Evolutionary conservation across 2,113 vertebrate species (phyloP), one percentile per base, ranked within the genome.

Genomic region (Carassius auratus): DNA sequence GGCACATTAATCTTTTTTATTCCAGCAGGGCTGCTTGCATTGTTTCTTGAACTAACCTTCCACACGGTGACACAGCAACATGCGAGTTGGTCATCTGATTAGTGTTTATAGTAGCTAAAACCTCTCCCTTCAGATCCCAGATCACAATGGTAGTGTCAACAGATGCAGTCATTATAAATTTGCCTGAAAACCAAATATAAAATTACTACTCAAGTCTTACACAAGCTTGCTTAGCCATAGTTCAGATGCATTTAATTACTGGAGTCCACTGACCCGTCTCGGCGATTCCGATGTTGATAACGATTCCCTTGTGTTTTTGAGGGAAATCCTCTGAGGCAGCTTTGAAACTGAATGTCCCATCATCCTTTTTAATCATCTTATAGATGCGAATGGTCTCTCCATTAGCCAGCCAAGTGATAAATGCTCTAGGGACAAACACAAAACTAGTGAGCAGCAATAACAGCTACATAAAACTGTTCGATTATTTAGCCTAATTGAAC

Each of bases 131-230:
- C n/a, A 95, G 94, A 87, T 95, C 96, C 98, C 97, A 99, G 87
- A 99, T 96, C 57, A 97, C 88, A 83, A 99, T 90, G 84, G 88
- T 96, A 0, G 97, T 98, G 93, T 99, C 97, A 30, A 85, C 96
- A 79, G 96, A 98, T 59, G 96, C 97, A 2, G 96, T 97, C 98
- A 99, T 99, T 83, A 99, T 97, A 90, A 98, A 99, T 88, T 97
- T 98, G 3, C 98, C 98, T 99, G 89, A 5, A 33, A 88, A 86
- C 1, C 2, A 77, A n/a, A 69, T 9, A 7, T 30, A 52, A 23
- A 33, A 21, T 73, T 13, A 81, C 6, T 21, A 7, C 19, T 23
- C 30, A 64, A 84, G 2, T 48, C 45, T 48, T 3, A 48, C 2
- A 2, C 3, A 48, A 48, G 9, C 45, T 48, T 48, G 45, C 45